A percentile compares a stretch with the other conserved stretches of the same genome.
Evolutionary conservation across 2,113 vertebrate species (phyloP).

Genomic region (Paramisgurnus dabryanus): DNA sequence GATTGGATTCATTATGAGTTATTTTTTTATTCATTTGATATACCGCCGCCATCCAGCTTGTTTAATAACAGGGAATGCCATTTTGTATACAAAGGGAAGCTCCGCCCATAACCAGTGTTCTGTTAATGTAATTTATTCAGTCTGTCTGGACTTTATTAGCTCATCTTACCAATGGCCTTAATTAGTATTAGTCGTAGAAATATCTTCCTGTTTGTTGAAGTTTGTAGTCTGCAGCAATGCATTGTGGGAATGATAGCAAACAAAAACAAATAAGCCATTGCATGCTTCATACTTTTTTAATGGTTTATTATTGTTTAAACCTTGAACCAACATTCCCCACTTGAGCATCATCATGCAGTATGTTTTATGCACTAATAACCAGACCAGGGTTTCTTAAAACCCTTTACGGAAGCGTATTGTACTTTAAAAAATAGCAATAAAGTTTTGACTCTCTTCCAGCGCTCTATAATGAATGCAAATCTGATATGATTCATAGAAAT

Average conservation of each 20-base stretch:
- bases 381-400: no score
- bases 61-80: constrained; percentile 5
- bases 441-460: background rate
- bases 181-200: background rate
- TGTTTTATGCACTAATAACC: no score
- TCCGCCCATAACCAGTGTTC: constrained; percentile 58
- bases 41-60: background rate
- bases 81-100: constrained; percentile 23
- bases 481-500: background rate
- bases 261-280: no score
- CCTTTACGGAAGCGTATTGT: background rate
- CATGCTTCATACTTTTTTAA: no score
- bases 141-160: background rate
- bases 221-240: background rate
- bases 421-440: background rate
- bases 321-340: no score
- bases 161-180: background rate
- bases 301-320: no score
- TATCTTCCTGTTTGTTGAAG: background rate
- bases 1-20: background rate
- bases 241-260: background rate
- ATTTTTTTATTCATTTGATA: constrained; percentile 25
- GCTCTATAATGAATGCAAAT: background rate
- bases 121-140: constrained; percentile 60
- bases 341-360: no score